Evolutionary conservation across 1,140 invertebrate species (phyloP), one percentile per base, ranked within the genome.

Genomic region (Mactra quadrangularis): DNA sequence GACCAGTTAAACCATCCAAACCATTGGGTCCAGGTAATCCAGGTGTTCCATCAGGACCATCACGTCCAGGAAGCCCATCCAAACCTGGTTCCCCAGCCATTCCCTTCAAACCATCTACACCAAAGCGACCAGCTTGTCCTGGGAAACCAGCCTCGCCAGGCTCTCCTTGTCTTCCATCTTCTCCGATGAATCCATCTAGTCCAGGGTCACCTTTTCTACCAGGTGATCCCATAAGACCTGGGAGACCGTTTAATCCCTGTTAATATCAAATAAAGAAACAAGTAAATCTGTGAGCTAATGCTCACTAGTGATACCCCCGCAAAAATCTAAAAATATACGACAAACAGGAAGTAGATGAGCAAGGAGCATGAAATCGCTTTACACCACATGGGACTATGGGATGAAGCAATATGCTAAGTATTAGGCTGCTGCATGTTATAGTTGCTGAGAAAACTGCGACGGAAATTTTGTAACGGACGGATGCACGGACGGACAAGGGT

Each of bases 11-110:
- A 29, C 96, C 96, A 79, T 93, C 91, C 87, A 95, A 94, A 81
- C 97, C 97, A 13, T 93, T 92, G 0, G 93, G 95, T 11, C 96
- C 97, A 6, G 93, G 87, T 0, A 86, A 27, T 22, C 93, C 94
- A 62, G 95, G 94, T 72, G 94, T 93, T 11, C 98, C 94, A 29
- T 88, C 59, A 15, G 86, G 89, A 31, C 94, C 98, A 0, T 93
- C 90, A 0, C 95, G 95, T 45, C 98, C 98, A 13, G 95, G 94
- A 53, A 88, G 86, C 31, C 95, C 94, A 53, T 96, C 96, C 70
- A 94, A 93, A 0, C 96, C 97, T 4, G 82, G 66, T 41, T 66
- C 57, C 27, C 57, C 62, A 41, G 41, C 68, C 4, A 22, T 41
- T 47, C 68, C 81, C n/a, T 59, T 71, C 3, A 66, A 6, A 55